Evolutionary conservation across 2,113 vertebrate genomes (phyloP).

Genomic region (Nesoenas mayeri): DNA sequence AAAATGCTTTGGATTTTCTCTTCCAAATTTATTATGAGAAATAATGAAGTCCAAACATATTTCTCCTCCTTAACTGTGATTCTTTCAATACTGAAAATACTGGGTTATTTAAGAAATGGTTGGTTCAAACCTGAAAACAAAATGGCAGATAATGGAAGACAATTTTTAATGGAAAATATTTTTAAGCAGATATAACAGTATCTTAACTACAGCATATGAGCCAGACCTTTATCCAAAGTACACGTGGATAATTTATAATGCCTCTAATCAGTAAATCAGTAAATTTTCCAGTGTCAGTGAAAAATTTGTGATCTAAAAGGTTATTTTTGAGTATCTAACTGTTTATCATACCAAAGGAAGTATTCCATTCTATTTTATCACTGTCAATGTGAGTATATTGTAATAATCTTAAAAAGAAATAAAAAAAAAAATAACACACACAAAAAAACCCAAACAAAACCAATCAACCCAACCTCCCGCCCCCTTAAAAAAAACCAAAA

Average conservation of each 20-base stretch:
- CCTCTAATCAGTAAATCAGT: background rate
- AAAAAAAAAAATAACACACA: background rate
- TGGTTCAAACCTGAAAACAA: background rate
- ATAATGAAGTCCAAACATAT: background rate
- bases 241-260: background rate
- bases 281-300: background rate
- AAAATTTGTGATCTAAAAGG: constrained; percentile 9
- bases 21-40: background rate
- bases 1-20: background rate
- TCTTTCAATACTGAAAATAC: background rate
- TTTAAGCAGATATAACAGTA: background rate
- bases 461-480: too few relatives aligned
- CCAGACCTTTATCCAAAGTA: background rate
- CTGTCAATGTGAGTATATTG: background rate
- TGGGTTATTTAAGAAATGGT: background rate
- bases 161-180: background rate
- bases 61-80: background rate
- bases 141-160: background rate
- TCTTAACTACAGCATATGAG: background rate
- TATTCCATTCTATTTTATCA: constrained; percentile 30
- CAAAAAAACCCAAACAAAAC: too few relatives aligned
- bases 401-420: background rate
- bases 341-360: constrained; percentile 4
- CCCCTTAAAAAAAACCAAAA: too few relatives aligned
- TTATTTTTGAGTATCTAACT: background rate